phyloP scores from a whole-genome alignment of 2,797 vertebrate species.

The Falco novaeseelandiae region DNA sequence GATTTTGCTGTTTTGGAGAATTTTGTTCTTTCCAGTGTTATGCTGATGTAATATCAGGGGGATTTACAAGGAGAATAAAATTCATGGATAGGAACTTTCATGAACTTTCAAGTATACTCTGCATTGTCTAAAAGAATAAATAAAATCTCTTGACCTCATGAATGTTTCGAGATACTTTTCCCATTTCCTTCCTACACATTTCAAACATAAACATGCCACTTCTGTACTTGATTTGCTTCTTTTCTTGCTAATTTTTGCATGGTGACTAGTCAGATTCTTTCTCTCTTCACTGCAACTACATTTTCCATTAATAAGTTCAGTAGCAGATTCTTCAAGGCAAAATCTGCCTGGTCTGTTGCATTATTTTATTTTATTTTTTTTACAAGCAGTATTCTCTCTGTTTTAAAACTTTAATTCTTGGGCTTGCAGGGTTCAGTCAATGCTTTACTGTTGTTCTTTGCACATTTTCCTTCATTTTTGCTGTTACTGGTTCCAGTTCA shows the following conservation, averaged over 20 bases:
- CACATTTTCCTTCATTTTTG: not conserved
- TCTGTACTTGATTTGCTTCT: not conserved
- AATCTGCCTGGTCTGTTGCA: not conserved
- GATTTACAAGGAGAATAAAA: not conserved
- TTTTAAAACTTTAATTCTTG: not conserved
- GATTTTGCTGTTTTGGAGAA: not conserved
- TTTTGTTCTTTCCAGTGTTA: not conserved
- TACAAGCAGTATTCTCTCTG: not conserved
- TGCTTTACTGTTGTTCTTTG: not conserved
- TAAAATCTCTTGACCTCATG: not conserved
- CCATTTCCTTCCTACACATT: slow-evolving; percentile 11
- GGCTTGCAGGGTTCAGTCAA: not conserved
- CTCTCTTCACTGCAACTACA: not conserved
- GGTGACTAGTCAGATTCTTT: not conserved
- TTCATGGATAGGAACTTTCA: not conserved
- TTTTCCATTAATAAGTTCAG: not conserved
- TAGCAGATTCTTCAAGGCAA: not conserved
- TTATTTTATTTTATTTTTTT: not conserved
- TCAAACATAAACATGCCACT: not conserved
- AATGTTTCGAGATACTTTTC: slow-evolving; percentile 13
- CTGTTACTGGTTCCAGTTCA: not conserved
- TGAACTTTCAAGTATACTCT: not conserved
- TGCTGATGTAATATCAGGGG: not conserved
- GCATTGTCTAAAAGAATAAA: not conserved
- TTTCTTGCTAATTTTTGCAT: not conserved